Evolutionary conservation across 2,113 vertebrate genomes (phyloP).

Genomic region (Scopus umbretta): DNA sequence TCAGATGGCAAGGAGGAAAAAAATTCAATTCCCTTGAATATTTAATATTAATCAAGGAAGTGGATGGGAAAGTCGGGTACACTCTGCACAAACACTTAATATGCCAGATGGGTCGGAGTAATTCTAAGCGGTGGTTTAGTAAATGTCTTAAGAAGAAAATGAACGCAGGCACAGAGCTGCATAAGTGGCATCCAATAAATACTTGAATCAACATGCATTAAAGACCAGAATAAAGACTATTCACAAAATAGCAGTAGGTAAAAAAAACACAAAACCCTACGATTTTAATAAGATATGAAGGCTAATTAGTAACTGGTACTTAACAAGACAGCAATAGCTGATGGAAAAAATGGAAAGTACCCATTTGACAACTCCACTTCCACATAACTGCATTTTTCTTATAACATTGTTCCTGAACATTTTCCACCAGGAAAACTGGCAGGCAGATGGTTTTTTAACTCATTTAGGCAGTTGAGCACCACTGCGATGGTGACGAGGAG

Average conservation of each 20-base stretch:
- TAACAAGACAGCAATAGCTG: not conserved
- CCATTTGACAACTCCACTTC: not conserved
- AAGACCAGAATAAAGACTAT: constrained; percentile 39
- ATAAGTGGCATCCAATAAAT: constrained; percentile 49
- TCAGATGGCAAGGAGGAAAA: not conserved
- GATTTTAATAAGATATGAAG: constrained; percentile 27
- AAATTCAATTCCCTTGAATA: not conserved
- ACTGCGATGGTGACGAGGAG: not conserved
- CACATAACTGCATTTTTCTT: not conserved
- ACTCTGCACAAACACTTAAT: constrained; percentile 23
- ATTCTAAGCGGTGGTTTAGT: constrained; percentile 25
- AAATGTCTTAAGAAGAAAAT: constrained; percentile 40
- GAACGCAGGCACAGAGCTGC: constrained; percentile 11
- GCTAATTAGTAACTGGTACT: constrained; percentile 43
- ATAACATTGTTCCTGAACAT: not conserved
- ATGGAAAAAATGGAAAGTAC: not conserved
- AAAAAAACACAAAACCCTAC: not conserved
- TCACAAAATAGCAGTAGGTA: constrained; percentile 10
- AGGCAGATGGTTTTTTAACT: not conserved
- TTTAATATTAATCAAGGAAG: constrained; percentile 49
- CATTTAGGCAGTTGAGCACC: not conserved
- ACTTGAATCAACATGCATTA: constrained; percentile 35
- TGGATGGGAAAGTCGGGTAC: constrained; percentile 18
- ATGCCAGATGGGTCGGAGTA: constrained; percentile 37
- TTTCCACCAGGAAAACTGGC: not conserved